Conservation (phyloP, 2,888 invertebrate genomes). For the Unio delphinus region DNA sequence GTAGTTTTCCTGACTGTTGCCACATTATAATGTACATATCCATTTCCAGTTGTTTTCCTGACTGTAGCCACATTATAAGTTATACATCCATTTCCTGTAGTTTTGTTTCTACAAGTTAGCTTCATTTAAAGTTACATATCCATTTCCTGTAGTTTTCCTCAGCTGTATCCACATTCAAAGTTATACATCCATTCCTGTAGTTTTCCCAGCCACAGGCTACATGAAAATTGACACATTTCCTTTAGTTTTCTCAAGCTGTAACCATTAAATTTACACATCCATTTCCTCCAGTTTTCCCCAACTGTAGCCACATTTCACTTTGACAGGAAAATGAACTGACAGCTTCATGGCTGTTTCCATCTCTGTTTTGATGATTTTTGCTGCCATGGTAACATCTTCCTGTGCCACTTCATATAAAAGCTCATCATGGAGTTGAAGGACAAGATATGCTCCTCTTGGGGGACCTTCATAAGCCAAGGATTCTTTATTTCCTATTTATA, state of each 20-base stretch:
- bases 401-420: slow-evolving; percentile 89
- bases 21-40: slow-evolving; percentile 81
- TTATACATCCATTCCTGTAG: too few species aligned
- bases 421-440: slow-evolving; percentile 97
- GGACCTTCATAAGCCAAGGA: neutral
- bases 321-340: slow-evolving; percentile 88
- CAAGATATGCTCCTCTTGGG: slow-evolving; percentile 75
- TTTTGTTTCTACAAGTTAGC: too few species aligned
- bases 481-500: neutral
- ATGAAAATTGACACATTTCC: too few species aligned
- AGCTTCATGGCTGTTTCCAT: slow-evolving; percentile 87
- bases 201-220: too few species aligned
- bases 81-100: too few species aligned
- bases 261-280: neutral
- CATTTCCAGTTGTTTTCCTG: too few species aligned
- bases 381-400: slow-evolving; percentile 69
- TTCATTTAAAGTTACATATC: too few species aligned
- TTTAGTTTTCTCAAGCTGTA: too few species aligned
- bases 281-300: slow-evolving; percentile 78
- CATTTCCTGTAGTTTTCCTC: slow-evolving; percentile 8
- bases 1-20: slow-evolving; percentile 80
- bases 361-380: slow-evolving; percentile 78
- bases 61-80: too few species aligned
- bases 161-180: neutral
- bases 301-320: slow-evolving; percentile 84